These are phyloP conservation scores for Caenorhabditis sp. DNA, from an alignment of 2,888 invertebrate species.

Conservation along the genomic window DNA sequence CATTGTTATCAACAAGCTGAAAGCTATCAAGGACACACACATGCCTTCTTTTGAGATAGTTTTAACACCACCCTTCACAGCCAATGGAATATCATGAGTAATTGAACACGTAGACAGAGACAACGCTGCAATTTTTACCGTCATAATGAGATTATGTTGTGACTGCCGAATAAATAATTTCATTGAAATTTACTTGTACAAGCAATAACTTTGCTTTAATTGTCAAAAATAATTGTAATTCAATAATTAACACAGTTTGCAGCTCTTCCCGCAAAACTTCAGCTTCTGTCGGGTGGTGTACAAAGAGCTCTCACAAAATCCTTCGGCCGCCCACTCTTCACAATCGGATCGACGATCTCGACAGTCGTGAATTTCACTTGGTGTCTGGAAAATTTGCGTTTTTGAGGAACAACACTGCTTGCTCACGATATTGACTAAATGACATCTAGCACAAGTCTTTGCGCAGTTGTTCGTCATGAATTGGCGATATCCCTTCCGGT, in stretches of 20 bases:
- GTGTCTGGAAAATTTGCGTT: conserved; percentile 35
- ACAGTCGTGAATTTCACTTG: conserved; percentile 61
- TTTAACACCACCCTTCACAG: no score
- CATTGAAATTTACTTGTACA: conserved; percentile 38
- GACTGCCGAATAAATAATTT: no score
- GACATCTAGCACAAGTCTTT: conserved; percentile 70
- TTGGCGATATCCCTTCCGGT: conserved; percentile 65
- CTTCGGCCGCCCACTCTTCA: conserved; percentile 71
- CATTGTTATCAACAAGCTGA: no score
- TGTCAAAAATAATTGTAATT: neutral
- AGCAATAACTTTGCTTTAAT: conserved; percentile 44
- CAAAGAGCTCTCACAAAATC: conserved; percentile 70
- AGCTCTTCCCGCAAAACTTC: conserved; percentile 72
- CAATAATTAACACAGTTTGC: conserved; percentile 63
- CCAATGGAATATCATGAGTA: no score
- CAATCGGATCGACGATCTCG: conserved; percentile 71
- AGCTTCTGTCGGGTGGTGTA: conserved; percentile 71
- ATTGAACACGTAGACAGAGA: no score
- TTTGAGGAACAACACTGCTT: neutral
- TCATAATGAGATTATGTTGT: no score
- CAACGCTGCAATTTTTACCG: no score
- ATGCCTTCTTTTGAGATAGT: no score
- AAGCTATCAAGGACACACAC: no score
- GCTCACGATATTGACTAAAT: conserved; percentile 62
- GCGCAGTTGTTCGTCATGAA: conserved; percentile 73